Percentiles rank a stretch among this genome's conserved stretches.
These are phyloP conservation scores for Tragelaphus strepsiceros DNA, from an alignment of 2,113 vertebrate species.

Conservation along the genomic window DNA sequence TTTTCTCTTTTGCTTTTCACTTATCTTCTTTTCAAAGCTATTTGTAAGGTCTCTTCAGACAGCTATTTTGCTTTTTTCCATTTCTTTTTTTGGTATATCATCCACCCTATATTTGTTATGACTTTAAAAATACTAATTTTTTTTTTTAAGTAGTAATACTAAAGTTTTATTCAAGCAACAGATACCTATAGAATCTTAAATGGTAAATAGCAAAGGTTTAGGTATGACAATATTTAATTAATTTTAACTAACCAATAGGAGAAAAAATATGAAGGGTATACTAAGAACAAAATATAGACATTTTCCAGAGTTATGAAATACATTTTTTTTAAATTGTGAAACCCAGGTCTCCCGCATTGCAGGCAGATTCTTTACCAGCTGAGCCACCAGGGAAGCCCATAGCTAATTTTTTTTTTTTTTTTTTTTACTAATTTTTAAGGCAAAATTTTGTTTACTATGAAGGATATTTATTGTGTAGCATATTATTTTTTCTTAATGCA, in stretches of 20 bases:
- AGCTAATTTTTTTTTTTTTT: too few species aligned
- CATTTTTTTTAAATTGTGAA: neutral
- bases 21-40: too few species aligned
- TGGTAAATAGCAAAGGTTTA: neutral
- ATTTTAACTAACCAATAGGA: neutral
- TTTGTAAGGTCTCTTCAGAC: too few species aligned
- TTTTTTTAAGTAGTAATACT: slow-evolving; percentile 1
- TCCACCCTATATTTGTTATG: neutral
- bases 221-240: neutral
- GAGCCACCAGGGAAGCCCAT: neutral
- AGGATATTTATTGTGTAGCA: neutral
- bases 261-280: neutral
- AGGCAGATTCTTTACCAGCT: too few species aligned
- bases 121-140: neutral
- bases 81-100: neutral
- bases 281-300: neutral
- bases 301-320: neutral
- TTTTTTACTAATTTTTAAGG: neutral
- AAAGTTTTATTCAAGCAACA: neutral
- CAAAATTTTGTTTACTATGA: neutral
- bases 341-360: too few species aligned
- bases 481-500: neutral
- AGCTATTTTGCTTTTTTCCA: too few species aligned
- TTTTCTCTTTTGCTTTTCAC: too few species aligned
- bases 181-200: neutral